A percentile compares a stretch with the other conserved stretches of the same genome.
phyloP scores from a whole-genome alignment of 2,888 invertebrate species.

The Heliconius charithonia region DNA sequence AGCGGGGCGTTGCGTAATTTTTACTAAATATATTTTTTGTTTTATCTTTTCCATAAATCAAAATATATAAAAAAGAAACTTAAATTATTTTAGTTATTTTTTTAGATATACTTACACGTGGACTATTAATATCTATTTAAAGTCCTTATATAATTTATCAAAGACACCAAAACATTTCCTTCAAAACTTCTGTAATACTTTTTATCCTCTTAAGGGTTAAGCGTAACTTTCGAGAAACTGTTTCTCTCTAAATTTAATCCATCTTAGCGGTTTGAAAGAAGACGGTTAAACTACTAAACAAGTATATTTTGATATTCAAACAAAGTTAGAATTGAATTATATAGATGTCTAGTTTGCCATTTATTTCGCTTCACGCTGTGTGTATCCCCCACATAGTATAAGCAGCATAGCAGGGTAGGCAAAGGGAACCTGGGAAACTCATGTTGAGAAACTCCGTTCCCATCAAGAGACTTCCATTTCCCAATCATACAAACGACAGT shows the following conservation, averaged over 20 bases:
- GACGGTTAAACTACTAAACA: neutral
- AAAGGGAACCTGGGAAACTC: neutral
- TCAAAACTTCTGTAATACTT: constrained; percentile 6
- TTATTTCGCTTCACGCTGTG: neutral
- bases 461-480: too few species aligned
- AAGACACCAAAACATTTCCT: neutral
- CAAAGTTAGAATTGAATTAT: neutral
- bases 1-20: too few species aligned
- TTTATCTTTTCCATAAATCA: neutral
- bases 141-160: neutral
- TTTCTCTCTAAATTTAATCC: neutral
- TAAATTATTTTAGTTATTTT: neutral
- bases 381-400: too few species aligned
- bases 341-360: neutral
- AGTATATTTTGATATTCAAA: neutral
- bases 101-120: neutral
- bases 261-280: neutral
- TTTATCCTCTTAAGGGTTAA: constrained; percentile 18
- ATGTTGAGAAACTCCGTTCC: too few species aligned
- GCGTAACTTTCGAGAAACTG: neutral
- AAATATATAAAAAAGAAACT: neutral
- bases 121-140: neutral
- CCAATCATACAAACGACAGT: too few species aligned
- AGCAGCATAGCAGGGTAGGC: too few species aligned
- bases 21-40: neutral